phyloP scores from a whole-genome alignment of 2,888 invertebrate genomes.

The Cancer borealis region DNA sequence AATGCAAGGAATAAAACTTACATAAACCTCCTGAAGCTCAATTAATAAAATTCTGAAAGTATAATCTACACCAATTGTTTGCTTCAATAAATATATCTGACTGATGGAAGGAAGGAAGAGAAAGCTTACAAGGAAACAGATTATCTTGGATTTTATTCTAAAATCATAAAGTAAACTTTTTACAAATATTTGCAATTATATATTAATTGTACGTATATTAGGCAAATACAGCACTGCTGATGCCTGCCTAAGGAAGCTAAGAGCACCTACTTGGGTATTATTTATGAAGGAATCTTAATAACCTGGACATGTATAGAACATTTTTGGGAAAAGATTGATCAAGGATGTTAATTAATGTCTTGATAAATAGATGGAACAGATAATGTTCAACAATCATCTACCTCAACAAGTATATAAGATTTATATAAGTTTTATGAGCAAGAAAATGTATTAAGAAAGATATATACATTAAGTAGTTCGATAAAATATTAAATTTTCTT shows the following conservation, averaged over 20 bases:
- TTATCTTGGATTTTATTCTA: neutral
- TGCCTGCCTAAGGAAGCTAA: neutral
- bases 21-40: neutral
- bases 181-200: slow-evolving; percentile 36
- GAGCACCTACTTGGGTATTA: neutral
- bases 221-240: slow-evolving; percentile 36
- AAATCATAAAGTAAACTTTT: neutral
- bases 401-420: slow-evolving; percentile 14
- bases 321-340: neutral
- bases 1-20: neutral
- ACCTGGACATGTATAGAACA: neutral
- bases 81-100: neutral
- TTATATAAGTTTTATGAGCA: neutral
- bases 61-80: neutral
- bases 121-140: neutral
- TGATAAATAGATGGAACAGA: neutral
- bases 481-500: too few species aligned
- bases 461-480: too few species aligned
- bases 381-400: neutral
- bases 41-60: neutral
- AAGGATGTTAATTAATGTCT: neutral
- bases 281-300: neutral
- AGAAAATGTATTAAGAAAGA: neutral
- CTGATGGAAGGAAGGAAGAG: neutral
- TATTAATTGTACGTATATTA: slow-evolving; percentile 41